A percentile compares a stretch with the other conserved stretches of the same genome.
Conservation (phyloP, 2,797 vertebrate genomes). For the Thalassophryne amazonica region DNA sequence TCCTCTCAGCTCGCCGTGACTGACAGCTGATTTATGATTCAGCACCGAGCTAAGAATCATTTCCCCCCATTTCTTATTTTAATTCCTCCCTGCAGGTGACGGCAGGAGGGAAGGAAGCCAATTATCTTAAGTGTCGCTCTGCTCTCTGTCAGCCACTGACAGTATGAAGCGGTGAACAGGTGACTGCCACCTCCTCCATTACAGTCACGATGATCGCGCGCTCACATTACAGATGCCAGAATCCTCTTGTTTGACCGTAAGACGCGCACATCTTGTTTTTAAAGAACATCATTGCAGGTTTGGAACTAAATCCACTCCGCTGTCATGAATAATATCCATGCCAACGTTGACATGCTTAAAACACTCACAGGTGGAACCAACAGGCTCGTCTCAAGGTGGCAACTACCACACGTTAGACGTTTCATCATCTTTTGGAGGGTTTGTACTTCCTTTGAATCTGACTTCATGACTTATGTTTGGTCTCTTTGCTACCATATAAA, state of each 20-base stretch:
- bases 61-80: slow-evolving; percentile 70
- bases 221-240: background rate
- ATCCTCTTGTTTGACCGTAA: slow-evolving; percentile 17
- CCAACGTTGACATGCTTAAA: too few species aligned
- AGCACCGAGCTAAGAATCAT: slow-evolving; percentile 61
- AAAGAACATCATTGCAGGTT: too few species aligned
- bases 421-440: too few species aligned
- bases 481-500: too few species aligned
- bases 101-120: slow-evolving; percentile 68
- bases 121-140: slow-evolving; percentile 73
- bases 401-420: too few species aligned
- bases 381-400: too few species aligned
- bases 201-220: slow-evolving; percentile 8
- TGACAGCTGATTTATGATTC: slow-evolving; percentile 70
- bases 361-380: too few species aligned
- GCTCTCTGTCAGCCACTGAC: slow-evolving; percentile 59
- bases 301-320: too few species aligned
- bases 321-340: too few species aligned
- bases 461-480: too few species aligned
- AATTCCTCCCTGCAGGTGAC: slow-evolving; percentile 71
- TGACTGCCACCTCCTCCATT: slow-evolving; percentile 34
- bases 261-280: too few species aligned
- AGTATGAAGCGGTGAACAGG: slow-evolving; percentile 41
- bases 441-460: too few species aligned
- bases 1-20: slow-evolving; percentile 42